These are phyloP conservation scores for Microcebus murinus DNA, from an alignment of 2,113 vertebrate genomes.

Conservation along the genomic window DNA sequence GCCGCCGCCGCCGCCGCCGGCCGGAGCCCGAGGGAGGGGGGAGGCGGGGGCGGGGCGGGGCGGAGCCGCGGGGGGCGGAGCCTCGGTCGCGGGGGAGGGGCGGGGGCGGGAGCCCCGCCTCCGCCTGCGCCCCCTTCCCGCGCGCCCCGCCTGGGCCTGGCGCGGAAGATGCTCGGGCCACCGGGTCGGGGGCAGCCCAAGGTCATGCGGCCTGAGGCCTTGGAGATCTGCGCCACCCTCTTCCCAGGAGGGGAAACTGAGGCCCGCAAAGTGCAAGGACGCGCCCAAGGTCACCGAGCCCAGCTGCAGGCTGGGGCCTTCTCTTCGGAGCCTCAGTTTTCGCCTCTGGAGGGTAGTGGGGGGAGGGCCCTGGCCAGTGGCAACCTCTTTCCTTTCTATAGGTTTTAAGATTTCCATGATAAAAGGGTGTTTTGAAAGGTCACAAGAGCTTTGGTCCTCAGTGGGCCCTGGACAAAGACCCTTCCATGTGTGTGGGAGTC, in stretches of 20 bases:
- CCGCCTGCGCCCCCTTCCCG: neutral
- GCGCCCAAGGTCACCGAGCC: conserved; percentile 68
- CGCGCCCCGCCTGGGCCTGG: fast-evolving
- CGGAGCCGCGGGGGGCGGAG: conserved; percentile 86
- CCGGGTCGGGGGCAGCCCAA: neutral
- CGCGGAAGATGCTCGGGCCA: conserved; percentile 32
- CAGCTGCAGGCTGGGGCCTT: neutral
- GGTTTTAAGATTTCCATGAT: neutral
- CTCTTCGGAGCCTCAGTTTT: neutral
- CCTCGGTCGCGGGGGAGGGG: conserved; percentile 79
- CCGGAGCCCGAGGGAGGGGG: conserved; percentile 67
- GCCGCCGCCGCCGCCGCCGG: conserved; percentile 73
- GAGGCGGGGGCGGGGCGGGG: conserved; percentile 61
- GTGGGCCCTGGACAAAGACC: neutral
- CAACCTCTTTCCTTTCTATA: neutral
- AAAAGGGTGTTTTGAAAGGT: neutral
- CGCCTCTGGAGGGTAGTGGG: neutral
- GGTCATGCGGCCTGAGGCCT: neutral
- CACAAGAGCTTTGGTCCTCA: neutral
- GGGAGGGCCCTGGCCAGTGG: neutral
- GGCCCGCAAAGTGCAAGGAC: conserved; percentile 16
- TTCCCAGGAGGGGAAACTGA: conserved; percentile 46
- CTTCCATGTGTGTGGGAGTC: conserved; percentile 60
- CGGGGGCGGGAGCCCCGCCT: conserved; percentile 32
- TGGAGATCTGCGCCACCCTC: neutral